phyloP scores from a whole-genome alignment of 2,888 invertebrate species.

The Epinotia brunnichana region DNA sequence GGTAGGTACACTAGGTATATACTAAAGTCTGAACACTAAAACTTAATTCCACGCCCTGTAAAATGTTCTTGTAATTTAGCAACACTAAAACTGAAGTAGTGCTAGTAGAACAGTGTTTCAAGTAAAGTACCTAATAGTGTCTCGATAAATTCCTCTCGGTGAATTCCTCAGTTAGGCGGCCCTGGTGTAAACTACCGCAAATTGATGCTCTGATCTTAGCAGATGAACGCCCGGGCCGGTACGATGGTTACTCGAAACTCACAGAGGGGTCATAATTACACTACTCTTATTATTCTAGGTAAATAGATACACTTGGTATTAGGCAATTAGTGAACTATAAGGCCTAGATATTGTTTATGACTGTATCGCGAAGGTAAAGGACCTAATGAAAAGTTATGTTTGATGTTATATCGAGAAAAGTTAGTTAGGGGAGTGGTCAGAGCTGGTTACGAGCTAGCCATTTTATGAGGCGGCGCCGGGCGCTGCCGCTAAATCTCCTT shows the following conservation, averaged over 20 bases:
- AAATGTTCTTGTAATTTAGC: background rate
- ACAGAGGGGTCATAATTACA: background rate
- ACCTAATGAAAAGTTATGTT: constrained; percentile 43
- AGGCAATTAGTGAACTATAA: constrained; percentile 5
- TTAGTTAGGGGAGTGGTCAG: constrained; percentile 70
- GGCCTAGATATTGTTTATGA: constrained; percentile 7
- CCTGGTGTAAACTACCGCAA: constrained; percentile 42
- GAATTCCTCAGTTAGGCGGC: constrained; percentile 34
- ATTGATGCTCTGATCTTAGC: constrained; percentile 43
- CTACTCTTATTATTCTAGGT: background rate
- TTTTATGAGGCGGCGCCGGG: constrained; percentile 74
- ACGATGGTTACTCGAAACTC: constrained; percentile 40
- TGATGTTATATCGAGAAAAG: constrained; percentile 62
- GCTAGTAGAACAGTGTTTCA: constrained; percentile 22
- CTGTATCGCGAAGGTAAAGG: constrained; percentile 31
- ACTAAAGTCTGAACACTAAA: background rate
- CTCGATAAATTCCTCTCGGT: constrained; percentile 39
- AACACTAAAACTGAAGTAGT: constrained; percentile 3
- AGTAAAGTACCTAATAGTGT: constrained; percentile 31
- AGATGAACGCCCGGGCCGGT: constrained; percentile 33
- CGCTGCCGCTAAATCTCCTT: constrained; percentile 80
- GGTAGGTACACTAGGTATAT: too few species aligned
- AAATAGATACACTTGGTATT: background rate
- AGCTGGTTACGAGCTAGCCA: constrained; percentile 72
- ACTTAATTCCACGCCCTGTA: background rate